Evolutionary conservation across 2,797 vertebrate genomes (phyloP).

Genomic region (Sparus aurata): DNA sequence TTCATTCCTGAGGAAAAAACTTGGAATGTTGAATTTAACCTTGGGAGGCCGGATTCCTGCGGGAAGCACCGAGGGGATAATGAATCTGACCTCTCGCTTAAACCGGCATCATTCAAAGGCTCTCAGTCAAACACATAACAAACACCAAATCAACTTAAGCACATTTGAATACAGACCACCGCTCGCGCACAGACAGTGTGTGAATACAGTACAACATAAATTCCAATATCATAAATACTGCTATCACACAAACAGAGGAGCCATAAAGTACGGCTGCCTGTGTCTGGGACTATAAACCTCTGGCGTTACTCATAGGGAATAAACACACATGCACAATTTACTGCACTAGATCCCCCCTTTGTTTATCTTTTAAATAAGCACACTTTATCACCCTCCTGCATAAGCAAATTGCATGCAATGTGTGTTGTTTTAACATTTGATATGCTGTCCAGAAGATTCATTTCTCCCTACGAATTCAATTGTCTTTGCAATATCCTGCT

Average conservation of each 20-base stretch:
- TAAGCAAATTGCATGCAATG: constrained; percentile 82
- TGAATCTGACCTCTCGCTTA: constrained; percentile 71
- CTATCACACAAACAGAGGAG: constrained; percentile 80
- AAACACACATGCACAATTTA: constrained; percentile 83
- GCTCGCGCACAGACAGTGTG: constrained; percentile 56
- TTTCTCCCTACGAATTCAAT: constrained; percentile 84
- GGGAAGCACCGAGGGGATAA: constrained; percentile 47
- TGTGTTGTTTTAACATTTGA: constrained; percentile 85
- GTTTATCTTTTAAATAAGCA: constrained; percentile 87
- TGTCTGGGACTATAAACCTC: constrained; percentile 83
- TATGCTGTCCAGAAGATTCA: constrained; percentile 87
- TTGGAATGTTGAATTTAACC: constrained; percentile 75
- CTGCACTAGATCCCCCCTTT: constrained; percentile 77
- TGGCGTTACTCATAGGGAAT: constrained; percentile 82
- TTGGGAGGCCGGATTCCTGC: constrained; percentile 66
- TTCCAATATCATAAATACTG: constrained; percentile 84
- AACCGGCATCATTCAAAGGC: constrained; percentile 69
- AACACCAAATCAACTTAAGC: constrained; percentile 67
- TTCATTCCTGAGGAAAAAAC: constrained; percentile 70
- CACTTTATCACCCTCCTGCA: constrained; percentile 80
- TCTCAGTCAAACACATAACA: constrained; percentile 59
- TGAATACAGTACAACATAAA: constrained; percentile 78
- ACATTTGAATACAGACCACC: constrained; percentile 67
- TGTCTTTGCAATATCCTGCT: constrained; percentile 86
- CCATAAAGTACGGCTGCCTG: constrained; percentile 80